These are phyloP conservation scores for Drosophila niveifrons DNA, from an alignment of 2,888 invertebrate species.

Conservation along the genomic window DNA sequence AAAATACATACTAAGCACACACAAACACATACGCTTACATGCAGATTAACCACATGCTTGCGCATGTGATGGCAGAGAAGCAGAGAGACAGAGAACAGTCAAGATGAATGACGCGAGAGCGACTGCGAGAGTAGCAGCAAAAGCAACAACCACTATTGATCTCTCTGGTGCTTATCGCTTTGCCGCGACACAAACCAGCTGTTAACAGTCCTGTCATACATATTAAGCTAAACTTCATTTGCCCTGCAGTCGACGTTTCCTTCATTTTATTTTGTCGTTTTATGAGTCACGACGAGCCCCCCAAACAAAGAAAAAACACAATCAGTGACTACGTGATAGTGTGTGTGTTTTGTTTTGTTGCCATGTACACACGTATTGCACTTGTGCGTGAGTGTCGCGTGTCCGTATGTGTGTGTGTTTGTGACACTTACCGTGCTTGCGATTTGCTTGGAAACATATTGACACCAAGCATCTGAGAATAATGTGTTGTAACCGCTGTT, in stretches of 20 bases:
- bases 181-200: slow-evolving; percentile 29
- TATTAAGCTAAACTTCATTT: not conserved
- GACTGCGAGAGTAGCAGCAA: slow-evolving; percentile 1
- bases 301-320: slow-evolving; percentile 36
- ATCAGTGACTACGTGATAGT: slow-evolving; percentile 1
- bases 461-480: slow-evolving; percentile 86
- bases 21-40: slow-evolving; percentile 11
- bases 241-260: not conserved
- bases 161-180: not conserved
- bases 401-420: slow-evolving; percentile 8
- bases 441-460: slow-evolving; percentile 87
- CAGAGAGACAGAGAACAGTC: slow-evolving; percentile 2
- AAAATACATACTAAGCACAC: slow-evolving; percentile 26
- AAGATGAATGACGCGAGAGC: not conserved
- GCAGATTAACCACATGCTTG: slow-evolving; percentile 17
- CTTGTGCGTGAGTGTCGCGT: not conserved
- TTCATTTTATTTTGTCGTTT: slow-evolving; percentile 4
- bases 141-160: not conserved
- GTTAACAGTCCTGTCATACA: slow-evolving; percentile 14
- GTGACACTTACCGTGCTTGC: slow-evolving; percentile 86
- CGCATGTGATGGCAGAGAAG: slow-evolving; percentile 20
- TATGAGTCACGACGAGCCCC: slow-evolving; percentile 50
- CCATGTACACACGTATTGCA: not conserved
- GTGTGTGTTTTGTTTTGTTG: slow-evolving; percentile 12
- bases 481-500: slow-evolving; percentile 75